Conservation (phyloP, 2,113 vertebrate species). For the Aspiorhynchus laticeps region DNA sequence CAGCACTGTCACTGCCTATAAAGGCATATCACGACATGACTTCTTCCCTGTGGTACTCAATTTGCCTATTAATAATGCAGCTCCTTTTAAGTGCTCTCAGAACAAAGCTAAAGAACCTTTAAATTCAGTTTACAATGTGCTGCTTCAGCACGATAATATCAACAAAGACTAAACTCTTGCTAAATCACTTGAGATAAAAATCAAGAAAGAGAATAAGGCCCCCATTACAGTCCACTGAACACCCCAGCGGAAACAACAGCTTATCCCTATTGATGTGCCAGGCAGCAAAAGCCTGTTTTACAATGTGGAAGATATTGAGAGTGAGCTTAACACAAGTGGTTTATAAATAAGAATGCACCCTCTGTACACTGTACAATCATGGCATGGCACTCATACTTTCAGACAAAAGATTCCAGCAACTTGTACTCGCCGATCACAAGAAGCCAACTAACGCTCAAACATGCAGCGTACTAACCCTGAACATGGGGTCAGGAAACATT, state of each 20-base stretch:
- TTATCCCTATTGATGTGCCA: neutral
- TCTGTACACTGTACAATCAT: neutral
- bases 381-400: slow-evolving; percentile 3
- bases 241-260: neutral
- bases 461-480: neutral
- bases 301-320: neutral
- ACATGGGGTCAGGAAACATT: neutral
- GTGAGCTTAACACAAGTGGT: neutral
- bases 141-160: slow-evolving; percentile 51
- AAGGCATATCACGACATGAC: slow-evolving; percentile 40
- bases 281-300: neutral
- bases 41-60: slow-evolving; percentile 51
- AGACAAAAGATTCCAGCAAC: slow-evolving; percentile 24
- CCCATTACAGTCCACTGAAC: neutral
- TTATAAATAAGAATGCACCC: neutral
- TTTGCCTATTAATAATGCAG: slow-evolving; percentile 57
- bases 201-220: neutral
- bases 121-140: slow-evolving; percentile 46
- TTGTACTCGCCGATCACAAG: neutral
- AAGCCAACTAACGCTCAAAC: slow-evolving; percentile 1
- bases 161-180: slow-evolving; percentile 6
- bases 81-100: slow-evolving; percentile 69
- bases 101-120: slow-evolving; percentile 53
- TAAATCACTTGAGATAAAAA: neutral
- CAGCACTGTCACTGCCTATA: neutral